Evolutionary conservation across 2,888 invertebrate genomes (phyloP), one percentile per base, ranked within the genome.

Genomic region (Caenorhabditis virilis): DNA sequence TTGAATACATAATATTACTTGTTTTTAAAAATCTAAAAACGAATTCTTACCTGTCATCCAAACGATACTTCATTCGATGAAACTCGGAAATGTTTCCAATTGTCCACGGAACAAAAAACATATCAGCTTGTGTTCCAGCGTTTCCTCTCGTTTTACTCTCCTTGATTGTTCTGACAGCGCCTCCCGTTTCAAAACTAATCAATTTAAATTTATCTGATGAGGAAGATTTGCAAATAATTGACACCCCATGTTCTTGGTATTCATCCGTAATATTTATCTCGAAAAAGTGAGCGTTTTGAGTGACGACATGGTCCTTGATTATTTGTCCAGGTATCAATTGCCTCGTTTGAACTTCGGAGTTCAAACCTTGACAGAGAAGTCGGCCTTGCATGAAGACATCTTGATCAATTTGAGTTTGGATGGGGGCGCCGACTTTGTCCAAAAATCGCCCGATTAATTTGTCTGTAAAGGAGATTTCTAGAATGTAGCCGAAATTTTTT

Each of bases 401-500:
- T 1, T 82, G 79, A 1, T 77, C 67, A 43, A 83, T 84, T 60
- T 80, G 79, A 6, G 83, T 83, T 2, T 83, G 83, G 51, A 83
- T 83, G 2, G 83, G 83, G 1, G 84, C 82, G 22, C 83, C 83
- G n/a, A 83, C 71, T 46, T 80, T 83, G 6, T 76, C 72, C 68
- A 83, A 83, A 41, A 83, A 72, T 1, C 83, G 83, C 23, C 83
- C 83, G 50, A 83, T 83, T 9, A 83, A 79, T 0, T 82, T 77
- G 7, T 76, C 79, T 77, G 43, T 43, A 77, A 30, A 16, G 13
- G n/a, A n/a, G n/a, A 9, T 30, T 15, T 39, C 15, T 39, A 15
- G 30, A 46, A 35, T 33, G 20, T 0, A 36, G n/a, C 30, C 13
- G 18, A n/a, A n/a, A n/a, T n/a, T n/a, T n/a, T n/a, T n/a, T n/a